Evolutionary conservation across 2,797 vertebrate species (phyloP).

Genomic region (Amblyraja radiata): DNA sequence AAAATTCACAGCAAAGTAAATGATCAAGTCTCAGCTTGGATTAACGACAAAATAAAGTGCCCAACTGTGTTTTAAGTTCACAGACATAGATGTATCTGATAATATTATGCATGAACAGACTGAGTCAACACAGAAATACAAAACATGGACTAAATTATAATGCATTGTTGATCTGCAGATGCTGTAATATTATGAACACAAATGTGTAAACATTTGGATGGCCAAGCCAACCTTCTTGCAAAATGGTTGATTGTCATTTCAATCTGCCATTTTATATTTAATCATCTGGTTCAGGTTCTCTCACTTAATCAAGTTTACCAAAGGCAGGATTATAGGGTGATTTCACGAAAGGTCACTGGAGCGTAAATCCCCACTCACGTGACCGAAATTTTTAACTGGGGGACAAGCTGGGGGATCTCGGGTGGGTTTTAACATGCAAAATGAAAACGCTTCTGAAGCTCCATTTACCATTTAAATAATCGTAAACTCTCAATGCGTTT

Average conservation of each 20-base stretch:
- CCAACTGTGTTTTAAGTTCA: not conserved
- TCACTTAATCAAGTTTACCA: too few relatives aligned
- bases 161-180: slow-evolving; percentile 32
- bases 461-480: too few relatives aligned
- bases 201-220: not conserved
- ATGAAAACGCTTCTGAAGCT: too few relatives aligned
- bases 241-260: not conserved
- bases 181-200: not conserved
- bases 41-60: not conserved
- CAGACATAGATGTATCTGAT: not conserved
- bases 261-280: not conserved
- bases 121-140: not conserved
- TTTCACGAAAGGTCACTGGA: too few relatives aligned
- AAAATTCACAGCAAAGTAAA: slow-evolving; percentile 31
- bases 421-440: too few relatives aligned
- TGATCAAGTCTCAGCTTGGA: not conserved
- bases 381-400: too few relatives aligned
- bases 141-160: not conserved
- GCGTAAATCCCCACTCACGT: too few relatives aligned
- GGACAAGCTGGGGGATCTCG: too few relatives aligned
- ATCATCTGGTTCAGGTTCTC: too few relatives aligned
- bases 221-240: not conserved
- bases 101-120: not conserved
- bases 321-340: too few relatives aligned
- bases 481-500: too few relatives aligned